Base-by-base conservation (phyloP, 2,888 invertebrate species). In the Crematogaster levior region DNA sequence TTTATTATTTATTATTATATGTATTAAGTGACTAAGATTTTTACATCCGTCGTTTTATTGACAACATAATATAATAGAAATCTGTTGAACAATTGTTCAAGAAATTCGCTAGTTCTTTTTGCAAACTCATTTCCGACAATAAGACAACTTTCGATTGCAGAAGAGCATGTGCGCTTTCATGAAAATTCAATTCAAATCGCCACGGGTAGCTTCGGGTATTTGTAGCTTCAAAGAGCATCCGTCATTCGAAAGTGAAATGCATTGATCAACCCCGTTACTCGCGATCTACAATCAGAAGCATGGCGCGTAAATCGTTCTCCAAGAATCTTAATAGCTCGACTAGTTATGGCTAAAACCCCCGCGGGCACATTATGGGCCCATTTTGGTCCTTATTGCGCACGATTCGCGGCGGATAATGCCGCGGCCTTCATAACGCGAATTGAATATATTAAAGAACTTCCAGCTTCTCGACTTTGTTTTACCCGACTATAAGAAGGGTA, bases 181-280 rank as follows among this genome's bases (percentile, higher is more conserved):
- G 68, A 82, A 58, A 81, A 72, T 77, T 79, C 58, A 15, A 77
- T 81, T 87, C 72, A 81, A 81, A 81, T 84, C 83, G 72, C 63
- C 46, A 73, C 63, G 21, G 46, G 21, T 40, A 51, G 51, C 51
- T 63, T 46, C 15, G 24, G 0, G 18, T 68, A 18, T 51, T 43
- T 61, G 34, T 34, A 27, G 24, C 46, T 46, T 63, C 7, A 63
- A 48, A 46, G 34, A 74, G 27, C n/a, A 24, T 63, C 83, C 80
- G 84, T 63, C 80, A 84, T 53, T 82, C 77, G 85, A 88, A 89
- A 89, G 89, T 89, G 89, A 89, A 89, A 89, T 86, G 82, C 68
- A 65, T 81, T 70, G 72, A 56, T 63, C 72, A 83, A 58, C 83
- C 81, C 86, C 85, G 85, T 89, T 89, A 88, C 61, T 86, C 80